These are phyloP conservation scores for Pemphredon lugubris DNA, from an alignment of 2,888 invertebrate species.

Conservation along the genomic window DNA sequence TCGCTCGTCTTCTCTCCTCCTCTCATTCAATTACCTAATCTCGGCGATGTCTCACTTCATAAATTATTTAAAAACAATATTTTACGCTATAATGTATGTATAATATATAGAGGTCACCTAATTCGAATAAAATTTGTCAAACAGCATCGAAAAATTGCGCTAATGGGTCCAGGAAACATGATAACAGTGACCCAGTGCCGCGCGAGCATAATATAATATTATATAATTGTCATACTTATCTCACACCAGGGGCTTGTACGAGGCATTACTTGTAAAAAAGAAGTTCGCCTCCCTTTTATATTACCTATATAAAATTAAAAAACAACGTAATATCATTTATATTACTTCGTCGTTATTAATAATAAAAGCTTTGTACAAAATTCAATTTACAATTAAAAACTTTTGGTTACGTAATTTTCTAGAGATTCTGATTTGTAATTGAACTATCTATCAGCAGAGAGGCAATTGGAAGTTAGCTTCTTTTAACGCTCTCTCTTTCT, in stretches of 20 bases:
- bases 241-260: constrained; percentile 78
- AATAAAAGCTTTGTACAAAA: constrained; percentile 81
- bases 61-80: constrained; percentile 78
- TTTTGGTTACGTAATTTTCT: constrained; percentile 77
- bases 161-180: constrained; percentile 74
- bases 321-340: constrained; percentile 80
- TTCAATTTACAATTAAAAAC: constrained; percentile 80
- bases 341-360: constrained; percentile 79
- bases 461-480: constrained; percentile 64
- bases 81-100: constrained; percentile 78
- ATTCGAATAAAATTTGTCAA: constrained; percentile 74
- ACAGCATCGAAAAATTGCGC: constrained; percentile 70
- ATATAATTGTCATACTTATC: constrained; percentile 67
- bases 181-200: constrained; percentile 77
- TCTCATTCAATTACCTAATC: constrained; percentile 54
- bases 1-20: constrained; percentile 31
- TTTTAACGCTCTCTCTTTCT: constrained; percentile 55
- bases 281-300: constrained; percentile 68
- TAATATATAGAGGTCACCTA: constrained; percentile 74
- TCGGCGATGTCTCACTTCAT: constrained; percentile 70
- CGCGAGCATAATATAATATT: constrained; percentile 68
- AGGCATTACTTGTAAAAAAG: constrained; percentile 72
- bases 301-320: constrained; percentile 80
- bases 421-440: constrained; percentile 75
- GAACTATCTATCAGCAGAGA: constrained; percentile 71